Percentiles rank a stretch among this genome's conserved stretches.
These are phyloP conservation scores for Abramis brama DNA, from an alignment of 2,113 vertebrate genomes.

Conservation along the genomic window DNA sequence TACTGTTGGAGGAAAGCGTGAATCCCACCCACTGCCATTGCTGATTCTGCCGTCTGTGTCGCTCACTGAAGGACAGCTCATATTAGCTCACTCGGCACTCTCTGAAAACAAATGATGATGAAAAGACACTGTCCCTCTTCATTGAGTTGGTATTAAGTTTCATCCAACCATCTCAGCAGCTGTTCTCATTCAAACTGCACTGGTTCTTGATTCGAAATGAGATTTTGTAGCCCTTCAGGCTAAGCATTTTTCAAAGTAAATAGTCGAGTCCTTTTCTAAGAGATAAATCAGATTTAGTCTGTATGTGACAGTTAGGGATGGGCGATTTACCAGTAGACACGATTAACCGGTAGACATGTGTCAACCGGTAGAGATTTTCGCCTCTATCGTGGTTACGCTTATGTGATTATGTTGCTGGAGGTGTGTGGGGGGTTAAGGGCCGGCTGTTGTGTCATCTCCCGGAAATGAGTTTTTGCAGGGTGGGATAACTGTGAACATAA, in stretches of 20 bases:
- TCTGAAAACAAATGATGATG: neutral
- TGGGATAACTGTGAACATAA: too few relatives aligned
- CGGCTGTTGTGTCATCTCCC: too few relatives aligned
- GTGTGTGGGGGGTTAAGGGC: too few relatives aligned
- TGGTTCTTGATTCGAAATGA: neutral
- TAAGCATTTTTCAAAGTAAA: neutral
- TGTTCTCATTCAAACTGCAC: neutral
- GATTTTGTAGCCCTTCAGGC: neutral
- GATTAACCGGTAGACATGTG: too few relatives aligned
- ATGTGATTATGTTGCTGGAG: too few relatives aligned
- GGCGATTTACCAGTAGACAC: too few relatives aligned
- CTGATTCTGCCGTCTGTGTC: neutral
- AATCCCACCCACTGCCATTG: neutral
- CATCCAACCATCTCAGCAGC: neutral
- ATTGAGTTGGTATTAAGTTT: neutral
- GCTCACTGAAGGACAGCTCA: neutral
- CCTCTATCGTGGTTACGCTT: too few relatives aligned
- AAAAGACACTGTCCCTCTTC: neutral
- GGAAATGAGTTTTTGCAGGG: too few relatives aligned
- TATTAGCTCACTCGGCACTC: neutral
- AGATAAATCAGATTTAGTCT: neutral
- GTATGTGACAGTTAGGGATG: neutral
- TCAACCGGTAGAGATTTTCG: too few relatives aligned
- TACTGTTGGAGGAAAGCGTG: neutral
- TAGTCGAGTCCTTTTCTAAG: neutral